phyloP scores from a whole-genome alignment of 2,797 vertebrate genomes.

The Platyrinchus mystaceus region DNA sequence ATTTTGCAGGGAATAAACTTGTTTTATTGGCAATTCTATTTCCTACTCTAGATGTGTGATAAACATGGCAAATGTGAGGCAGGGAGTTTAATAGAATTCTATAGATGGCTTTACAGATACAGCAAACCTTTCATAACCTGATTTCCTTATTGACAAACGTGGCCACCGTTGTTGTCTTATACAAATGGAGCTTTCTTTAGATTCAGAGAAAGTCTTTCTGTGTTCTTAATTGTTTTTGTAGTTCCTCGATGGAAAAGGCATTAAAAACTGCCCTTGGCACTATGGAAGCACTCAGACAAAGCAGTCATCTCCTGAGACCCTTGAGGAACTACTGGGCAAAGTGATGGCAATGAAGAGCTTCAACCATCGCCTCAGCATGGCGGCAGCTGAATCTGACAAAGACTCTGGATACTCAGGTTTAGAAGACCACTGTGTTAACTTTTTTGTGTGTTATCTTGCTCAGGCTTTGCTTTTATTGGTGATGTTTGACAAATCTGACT shows the following conservation, averaged over 20 bases:
- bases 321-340: constrained; percentile 34
- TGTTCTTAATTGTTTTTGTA: constrained; percentile 28
- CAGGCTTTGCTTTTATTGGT: background rate
- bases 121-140: background rate
- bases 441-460: background rate
- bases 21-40: background rate
- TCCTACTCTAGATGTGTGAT: background rate
- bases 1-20: background rate
- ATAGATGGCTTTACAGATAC: background rate
- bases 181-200: background rate
- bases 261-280: background rate
- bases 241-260: background rate
- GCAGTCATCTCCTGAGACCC: background rate
- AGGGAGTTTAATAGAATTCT: background rate
- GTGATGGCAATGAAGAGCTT: constrained; percentile 56
- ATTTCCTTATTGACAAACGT: background rate
- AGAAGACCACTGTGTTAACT: background rate
- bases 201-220: background rate
- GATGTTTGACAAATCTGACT: background rate
- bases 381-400: constrained; percentile 80
- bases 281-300: constrained; percentile 49
- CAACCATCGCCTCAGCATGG: constrained; percentile 30
- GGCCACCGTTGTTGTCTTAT: background rate
- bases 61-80: background rate
- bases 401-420: constrained; percentile 91